A percentile compares a stretch with the other conserved stretches of the same genome.
Evolutionary conservation across 2,888 invertebrate genomes (phyloP).

Genomic region (Phalera bucephala): DNA sequence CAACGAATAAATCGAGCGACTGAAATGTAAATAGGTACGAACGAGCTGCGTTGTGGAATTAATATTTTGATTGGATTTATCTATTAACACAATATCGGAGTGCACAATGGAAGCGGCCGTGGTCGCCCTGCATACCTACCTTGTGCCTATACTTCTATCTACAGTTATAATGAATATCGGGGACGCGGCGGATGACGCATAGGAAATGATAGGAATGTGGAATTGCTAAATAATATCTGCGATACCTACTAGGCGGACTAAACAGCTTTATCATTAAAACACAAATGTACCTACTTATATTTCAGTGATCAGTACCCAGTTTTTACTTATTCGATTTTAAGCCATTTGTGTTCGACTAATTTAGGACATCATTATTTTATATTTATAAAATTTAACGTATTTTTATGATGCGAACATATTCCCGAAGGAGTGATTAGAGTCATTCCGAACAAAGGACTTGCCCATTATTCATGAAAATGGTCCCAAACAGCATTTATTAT

Average conservation of each 20-base stretch:
- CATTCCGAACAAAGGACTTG: no score
- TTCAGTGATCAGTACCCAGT: no score
- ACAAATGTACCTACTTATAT: no score
- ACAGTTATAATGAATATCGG: conserved; percentile 29
- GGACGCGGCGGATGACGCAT: conserved; percentile 22
- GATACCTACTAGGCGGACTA: neutral
- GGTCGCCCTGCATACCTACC: conserved; percentile 24
- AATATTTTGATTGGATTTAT: conserved; percentile 81
- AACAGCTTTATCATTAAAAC: no score
- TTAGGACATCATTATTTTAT: no score
- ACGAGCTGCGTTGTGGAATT: conserved; percentile 68
- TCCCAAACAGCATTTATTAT: no score
- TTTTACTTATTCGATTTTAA: no score
- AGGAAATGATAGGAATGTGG: conserved; percentile 27
- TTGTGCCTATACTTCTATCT: conserved; percentile 10
- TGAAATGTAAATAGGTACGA: conserved; percentile 70
- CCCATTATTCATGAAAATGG: no score
- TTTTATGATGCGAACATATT: no score
- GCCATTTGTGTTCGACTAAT: no score
- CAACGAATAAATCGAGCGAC: conserved; percentile 62
- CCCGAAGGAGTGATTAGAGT: no score
- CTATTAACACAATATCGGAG: conserved; percentile 73
- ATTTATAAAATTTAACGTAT: no score
- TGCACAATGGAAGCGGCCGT: conserved; percentile 55
- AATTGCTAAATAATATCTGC: conserved; percentile 27